Conservation (phyloP, 2,113 vertebrate species). For the Seriola aureovittata region DNA sequence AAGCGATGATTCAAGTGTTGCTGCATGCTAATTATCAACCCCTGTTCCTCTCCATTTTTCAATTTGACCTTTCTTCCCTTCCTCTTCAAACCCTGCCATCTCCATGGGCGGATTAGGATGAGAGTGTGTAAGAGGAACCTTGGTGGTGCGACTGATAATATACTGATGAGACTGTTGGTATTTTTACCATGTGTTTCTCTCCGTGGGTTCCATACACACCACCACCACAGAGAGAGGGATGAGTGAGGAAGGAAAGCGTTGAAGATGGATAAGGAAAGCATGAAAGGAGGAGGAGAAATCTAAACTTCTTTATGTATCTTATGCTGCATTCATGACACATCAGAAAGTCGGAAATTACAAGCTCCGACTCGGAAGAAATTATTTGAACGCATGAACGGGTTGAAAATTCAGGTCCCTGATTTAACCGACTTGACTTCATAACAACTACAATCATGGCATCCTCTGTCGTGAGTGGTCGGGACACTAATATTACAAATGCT, state of each 20-base stretch:
- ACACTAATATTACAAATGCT: too few species aligned
- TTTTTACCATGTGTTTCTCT: conserved; percentile 53
- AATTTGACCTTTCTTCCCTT: conserved; percentile 60
- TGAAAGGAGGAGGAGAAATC: conserved; percentile 3
- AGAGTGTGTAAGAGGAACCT: conserved; percentile 29
- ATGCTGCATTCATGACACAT: too few species aligned
- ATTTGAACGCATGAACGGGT: too few species aligned
- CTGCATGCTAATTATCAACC: conserved; percentile 72
- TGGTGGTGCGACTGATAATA: conserved; percentile 50
- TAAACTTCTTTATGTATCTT: conserved; percentile 9
- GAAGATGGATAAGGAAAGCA: conserved; percentile 13
- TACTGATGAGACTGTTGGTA: conserved; percentile 63
- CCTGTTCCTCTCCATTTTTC: conserved; percentile 53
- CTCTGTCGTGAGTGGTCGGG: too few species aligned
- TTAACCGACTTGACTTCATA: too few species aligned
- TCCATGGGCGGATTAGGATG: conserved; percentile 55
- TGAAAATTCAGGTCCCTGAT: too few species aligned
- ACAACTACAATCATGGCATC: too few species aligned
- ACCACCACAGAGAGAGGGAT: conserved; percentile 13
- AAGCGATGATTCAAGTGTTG: conserved; percentile 53
- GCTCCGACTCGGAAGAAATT: too few species aligned
- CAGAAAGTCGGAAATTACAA: too few species aligned
- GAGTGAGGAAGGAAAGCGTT: not conserved
- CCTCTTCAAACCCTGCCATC: conserved; percentile 71
- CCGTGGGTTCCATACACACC: conserved; percentile 28